Evolutionary conservation across 2,113 vertebrate species (phyloP).

Genomic region (Tympanuchus pallidicinctus): DNA sequence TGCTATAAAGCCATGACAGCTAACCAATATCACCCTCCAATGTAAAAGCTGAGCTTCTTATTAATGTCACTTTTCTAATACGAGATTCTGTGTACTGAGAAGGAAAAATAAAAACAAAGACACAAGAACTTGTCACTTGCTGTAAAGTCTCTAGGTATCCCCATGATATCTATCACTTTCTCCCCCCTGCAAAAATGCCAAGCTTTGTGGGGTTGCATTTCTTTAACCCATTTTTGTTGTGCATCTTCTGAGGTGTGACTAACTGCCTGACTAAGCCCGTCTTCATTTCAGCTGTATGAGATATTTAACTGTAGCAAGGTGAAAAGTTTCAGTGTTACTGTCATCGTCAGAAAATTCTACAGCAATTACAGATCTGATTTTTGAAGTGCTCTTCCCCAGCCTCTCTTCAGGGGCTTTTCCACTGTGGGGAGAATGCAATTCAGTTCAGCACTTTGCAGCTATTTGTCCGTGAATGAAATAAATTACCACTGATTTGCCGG

Average conservation of each 20-base stretch:
- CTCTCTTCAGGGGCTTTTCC: background rate
- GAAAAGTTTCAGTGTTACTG: background rate
- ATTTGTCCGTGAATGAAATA: background rate
- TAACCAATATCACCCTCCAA: constrained; percentile 52
- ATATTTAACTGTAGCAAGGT: background rate
- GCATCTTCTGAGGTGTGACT: background rate
- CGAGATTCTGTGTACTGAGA: background rate
- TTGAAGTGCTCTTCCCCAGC: background rate
- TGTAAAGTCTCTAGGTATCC: background rate
- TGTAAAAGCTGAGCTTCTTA: constrained; percentile 41
- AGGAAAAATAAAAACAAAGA: background rate
- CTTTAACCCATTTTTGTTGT: background rate
- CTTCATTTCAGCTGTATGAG: background rate
- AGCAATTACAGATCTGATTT: background rate
- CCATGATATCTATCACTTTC: background rate
- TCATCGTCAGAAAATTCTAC: background rate
- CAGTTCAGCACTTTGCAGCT: background rate
- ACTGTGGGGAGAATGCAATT: background rate
- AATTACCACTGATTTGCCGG: background rate
- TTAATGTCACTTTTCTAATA: constrained; percentile 35
- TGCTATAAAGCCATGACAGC: constrained; percentile 49
- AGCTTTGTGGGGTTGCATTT: too few species aligned
- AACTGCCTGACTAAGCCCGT: background rate
- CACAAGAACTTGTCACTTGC: background rate
- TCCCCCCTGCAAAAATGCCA: background rate